Base-by-base conservation (phyloP, 2,797 vertebrate species). In the Diplodus sargus region DNA sequence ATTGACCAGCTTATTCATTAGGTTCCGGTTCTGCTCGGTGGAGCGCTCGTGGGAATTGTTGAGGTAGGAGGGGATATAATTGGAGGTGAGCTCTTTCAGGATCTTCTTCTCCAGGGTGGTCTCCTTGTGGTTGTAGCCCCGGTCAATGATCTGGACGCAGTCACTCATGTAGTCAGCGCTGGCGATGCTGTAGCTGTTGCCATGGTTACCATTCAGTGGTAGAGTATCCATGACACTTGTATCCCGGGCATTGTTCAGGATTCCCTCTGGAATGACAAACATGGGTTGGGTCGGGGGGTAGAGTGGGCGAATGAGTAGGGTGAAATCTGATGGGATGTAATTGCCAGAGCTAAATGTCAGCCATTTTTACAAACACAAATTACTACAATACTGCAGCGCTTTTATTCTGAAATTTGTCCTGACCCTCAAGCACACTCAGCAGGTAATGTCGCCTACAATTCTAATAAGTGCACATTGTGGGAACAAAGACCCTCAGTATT, bases 191-290 rank as follows among this genome's bases (percentile, higher is more conserved):
- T 99, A 99, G 94, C 96, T 99, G 95, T 99, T 98, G 95, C 97
- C 97, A 87, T 99, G 98, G 97, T 98, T 99, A 99, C 98, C 98
- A 99, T 99, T 99, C 97, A 99, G 98, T 98, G 98, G 98, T 99
- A 99, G 98, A 99, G 98, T 99, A 99, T 99, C 98, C 98, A 98
- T 99, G 97, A 98, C 97, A 99, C 97, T 99, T 99, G 98, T 98
- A 98, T 99, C 98, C 97, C 98, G 97, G 97, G 98, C 98, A 98
- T 99, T 99, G 98, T 99, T 99, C 97, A 99, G 97, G 95, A 99
- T 97, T 97, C 97, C 98, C 97, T 99, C 98, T 99, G 98, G 94
- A 98, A 98, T 65, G 95, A 97, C 85, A 97, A 79, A 90, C 67
- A 87, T 49, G 86, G 87, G 63, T 83, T 28, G 87, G 84, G 78